These are phyloP conservation scores for Erinaceus europaeus DNA, from an alignment of 2,113 vertebrate species.

Conservation along the genomic window DNA sequence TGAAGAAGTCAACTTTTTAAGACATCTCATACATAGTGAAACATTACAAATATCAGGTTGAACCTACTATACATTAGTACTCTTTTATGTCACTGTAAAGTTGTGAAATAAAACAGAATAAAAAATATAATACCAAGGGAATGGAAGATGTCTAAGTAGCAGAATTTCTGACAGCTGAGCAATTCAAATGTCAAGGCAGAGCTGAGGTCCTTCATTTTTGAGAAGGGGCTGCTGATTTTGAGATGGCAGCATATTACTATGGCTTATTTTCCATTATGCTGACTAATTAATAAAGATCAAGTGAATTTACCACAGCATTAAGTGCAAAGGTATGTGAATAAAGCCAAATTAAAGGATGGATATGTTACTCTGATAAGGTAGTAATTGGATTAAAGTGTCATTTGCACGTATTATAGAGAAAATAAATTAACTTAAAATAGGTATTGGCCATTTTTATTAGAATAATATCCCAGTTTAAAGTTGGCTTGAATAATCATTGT, in stretches of 20 bases:
- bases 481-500: neutral
- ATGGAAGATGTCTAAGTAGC: neutral
- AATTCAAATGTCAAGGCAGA: slow-evolving; percentile 21
- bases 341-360: slow-evolving; percentile 39
- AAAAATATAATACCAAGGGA: slow-evolving; percentile 37
- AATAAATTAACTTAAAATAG: slow-evolving; percentile 38
- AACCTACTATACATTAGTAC: neutral
- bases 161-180: slow-evolving; percentile 6
- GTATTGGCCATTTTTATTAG: slow-evolving; percentile 20
- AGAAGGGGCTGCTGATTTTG: slow-evolving; percentile 21
- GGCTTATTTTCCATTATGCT: slow-evolving; percentile 26
- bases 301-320: slow-evolving; percentile 35
- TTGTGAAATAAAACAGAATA: slow-evolving; percentile 52
- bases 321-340: slow-evolving; percentile 7
- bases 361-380: slow-evolving; percentile 29
- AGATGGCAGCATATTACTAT: slow-evolving; percentile 8
- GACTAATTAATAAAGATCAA: slow-evolving; percentile 52
- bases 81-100: slow-evolving; percentile 23
- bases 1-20: slow-evolving; percentile 17
- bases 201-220: neutral
- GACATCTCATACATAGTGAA: neutral
- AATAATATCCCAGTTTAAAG: neutral
- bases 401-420: slow-evolving; percentile 42
- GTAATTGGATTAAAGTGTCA: slow-evolving; percentile 50
- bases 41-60: slow-evolving; percentile 33